Evolutionary conservation across 2,113 vertebrate species (phyloP), one percentile per base, ranked within the genome.

Genomic region (Periophthalmus modestus): DNA sequence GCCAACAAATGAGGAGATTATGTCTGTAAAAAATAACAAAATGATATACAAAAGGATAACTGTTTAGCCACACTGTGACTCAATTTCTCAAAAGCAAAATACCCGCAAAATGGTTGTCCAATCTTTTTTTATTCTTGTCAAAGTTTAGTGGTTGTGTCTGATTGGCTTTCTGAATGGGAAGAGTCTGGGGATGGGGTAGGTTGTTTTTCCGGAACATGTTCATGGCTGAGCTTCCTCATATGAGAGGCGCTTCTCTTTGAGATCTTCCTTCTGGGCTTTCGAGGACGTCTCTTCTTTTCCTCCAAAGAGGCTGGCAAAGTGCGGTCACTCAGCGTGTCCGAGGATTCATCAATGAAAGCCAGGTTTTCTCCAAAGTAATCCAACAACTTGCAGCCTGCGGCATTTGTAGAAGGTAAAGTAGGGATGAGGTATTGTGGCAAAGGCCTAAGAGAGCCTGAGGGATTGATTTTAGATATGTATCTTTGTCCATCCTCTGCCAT

Each of bases 341-440:
- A 96, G 4, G 95, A 96, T 92, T 96, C 95, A 2, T 97, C 96
- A 0, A 97, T 97, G 82, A 95, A 97, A 0, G 95, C 95, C 82
- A 97, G 77, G 74, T 96, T 96, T 88, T 96, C 95, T 16, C 95
- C 94, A 7, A 94, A 92, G 82, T 95, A 96, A 70, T 96, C 95
- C 70, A 97, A 82, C 57, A 93, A 90, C 14, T 93, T 92, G 77
- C 85, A 92, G 74, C 69, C 80, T 47, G 82, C n/a, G 2, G 85
- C 48, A 65, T 80, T 46, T 12, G 82, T 43, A 24, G 39, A 80
- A 82, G 46, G 76, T 28, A 43, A 79, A 66, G 82, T 75, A 4
- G 78, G 87, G 57, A 5, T 52, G 34, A 69, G 66, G n/a, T 59
- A 28, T 4, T 36, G 36, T 73, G 54, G 52, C 18, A 63, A 28